phyloP scores from a whole-genome alignment of 2,113 vertebrate genomes.

The Pardalotus punctatus region DNA sequence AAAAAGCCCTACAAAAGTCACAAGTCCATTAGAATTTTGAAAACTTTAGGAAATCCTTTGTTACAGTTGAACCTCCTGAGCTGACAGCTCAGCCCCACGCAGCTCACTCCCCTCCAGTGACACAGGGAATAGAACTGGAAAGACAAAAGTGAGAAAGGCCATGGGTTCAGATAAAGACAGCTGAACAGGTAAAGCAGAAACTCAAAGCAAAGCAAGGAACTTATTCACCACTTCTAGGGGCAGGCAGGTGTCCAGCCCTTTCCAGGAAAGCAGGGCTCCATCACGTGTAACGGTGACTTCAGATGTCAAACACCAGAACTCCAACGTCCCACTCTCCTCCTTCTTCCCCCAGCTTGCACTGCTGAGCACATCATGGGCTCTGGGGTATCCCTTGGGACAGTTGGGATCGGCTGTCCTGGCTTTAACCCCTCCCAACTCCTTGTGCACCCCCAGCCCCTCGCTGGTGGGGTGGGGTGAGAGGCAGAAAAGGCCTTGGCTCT shows the following conservation, averaged over 20 bases:
- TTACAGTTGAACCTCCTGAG: not conserved
- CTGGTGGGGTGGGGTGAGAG: fast-evolving
- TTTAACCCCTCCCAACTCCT: not conserved
- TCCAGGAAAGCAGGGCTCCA: not conserved
- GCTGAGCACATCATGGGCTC: not conserved
- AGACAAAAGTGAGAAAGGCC: not conserved
- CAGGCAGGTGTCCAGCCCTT: not conserved
- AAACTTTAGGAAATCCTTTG: not conserved
- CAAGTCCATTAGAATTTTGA: not conserved
- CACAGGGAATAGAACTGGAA: not conserved
- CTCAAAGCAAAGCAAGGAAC: not conserved
- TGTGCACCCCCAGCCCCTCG: fast-evolving
- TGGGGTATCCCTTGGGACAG: not conserved
- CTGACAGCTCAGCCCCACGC: no score
- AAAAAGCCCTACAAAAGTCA: not conserved
- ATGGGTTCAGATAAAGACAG: not conserved
- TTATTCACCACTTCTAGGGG: not conserved
- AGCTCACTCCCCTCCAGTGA: no score
- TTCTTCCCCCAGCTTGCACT: not conserved
- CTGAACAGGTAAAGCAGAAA: not conserved
- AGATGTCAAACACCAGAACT: fast-evolving
- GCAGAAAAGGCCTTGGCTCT: not conserved
- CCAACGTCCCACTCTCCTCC: fast-evolving
- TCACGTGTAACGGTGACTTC: fast-evolving
- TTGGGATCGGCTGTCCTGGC: no score